Base-by-base conservation (phyloP, 2,113 vertebrate species). In the Andinoacara biseriatus region DNA sequence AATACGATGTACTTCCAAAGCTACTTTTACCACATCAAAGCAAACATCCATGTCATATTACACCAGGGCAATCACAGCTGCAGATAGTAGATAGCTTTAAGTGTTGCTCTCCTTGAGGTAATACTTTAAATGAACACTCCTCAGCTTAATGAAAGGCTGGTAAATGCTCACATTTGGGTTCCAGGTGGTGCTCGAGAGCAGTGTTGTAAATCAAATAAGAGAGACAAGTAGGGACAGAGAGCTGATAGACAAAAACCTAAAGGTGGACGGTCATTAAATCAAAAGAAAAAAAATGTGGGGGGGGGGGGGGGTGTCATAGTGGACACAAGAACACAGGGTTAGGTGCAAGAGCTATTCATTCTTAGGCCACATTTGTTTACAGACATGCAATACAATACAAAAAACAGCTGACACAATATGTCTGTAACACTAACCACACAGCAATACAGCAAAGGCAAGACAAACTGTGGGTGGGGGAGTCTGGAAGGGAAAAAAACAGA, bases 91-190 rank as follows among this genome's bases (percentile, higher is more conserved):
- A 33, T 72, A 62, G 54, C 61, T 76, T 85, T 22, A 33, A 20
- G 58, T 35, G n/a, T 17, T 76, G 6, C 31, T 75, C 4, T 3
- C 20, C 7, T 38, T 76, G 26, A 57, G 60, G 33, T n/a, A 7
- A 31, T 43, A 35, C 24, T 35, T 54, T 54, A 2, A 46, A 49
- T 24, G 63, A 76, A 31, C n/a, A 5, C 13, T 52, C 15, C 17
- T 62, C 38, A 3, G 14, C 15, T 14, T 87, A 87, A 93, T 92
- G 80, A 90, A 76, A 90, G 90, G 69, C 62, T 40, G 33, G 11
- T 74, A 43, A 38, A 35, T 3, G 18, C 54, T 62, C n/a, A 38
- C 10, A n/a, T 81, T 86, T 82, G 89, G 43, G 83, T 93, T 89
- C 82, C 83, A 91, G 88, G 83, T 90, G 82, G 80, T 78, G 67